A percentile compares a stretch with the other conserved stretches of the same genome.
phyloP scores from a whole-genome alignment of 1,140 invertebrate species.

The Cotesia vestalis region DNA sequence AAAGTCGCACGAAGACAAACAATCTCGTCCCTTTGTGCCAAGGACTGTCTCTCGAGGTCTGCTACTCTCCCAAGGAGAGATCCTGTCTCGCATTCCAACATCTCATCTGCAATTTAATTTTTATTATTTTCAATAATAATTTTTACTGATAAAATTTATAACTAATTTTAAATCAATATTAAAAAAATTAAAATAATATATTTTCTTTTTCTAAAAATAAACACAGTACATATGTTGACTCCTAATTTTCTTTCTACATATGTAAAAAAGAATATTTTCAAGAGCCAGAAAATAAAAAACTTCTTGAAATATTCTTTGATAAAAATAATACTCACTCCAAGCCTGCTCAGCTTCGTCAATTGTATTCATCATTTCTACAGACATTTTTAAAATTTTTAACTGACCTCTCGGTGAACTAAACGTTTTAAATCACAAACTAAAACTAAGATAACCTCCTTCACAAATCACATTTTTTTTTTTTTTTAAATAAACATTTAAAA shows the following conservation, averaged over 20 bases:
- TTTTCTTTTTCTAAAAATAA: too few relatives aligned
- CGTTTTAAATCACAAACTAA: constrained; percentile 41
- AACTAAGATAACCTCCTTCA: too few relatives aligned
- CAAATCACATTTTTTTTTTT: too few relatives aligned
- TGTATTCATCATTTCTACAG: constrained; percentile 61
- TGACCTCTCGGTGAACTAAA: constrained; percentile 47
- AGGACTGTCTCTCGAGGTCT: constrained; percentile 87
- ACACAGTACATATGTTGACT: too few relatives aligned
- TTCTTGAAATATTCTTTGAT: neutral
- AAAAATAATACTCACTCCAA: constrained; percentile 61
- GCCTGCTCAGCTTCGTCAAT: constrained; percentile 62
- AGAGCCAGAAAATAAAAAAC: too few relatives aligned
- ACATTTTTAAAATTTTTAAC: constrained; percentile 53
- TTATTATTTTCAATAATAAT: constrained; percentile 27
- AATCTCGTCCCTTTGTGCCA: constrained; percentile 90
- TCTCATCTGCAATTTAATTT: constrained; percentile 78
- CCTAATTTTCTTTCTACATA: too few relatives aligned
- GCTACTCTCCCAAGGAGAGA: constrained; percentile 82
- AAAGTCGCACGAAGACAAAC: constrained; percentile 90
- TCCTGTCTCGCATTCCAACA: constrained; percentile 87
- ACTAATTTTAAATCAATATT: too few relatives aligned
- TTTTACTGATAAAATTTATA: too few relatives aligned
- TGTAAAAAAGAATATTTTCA: too few relatives aligned
- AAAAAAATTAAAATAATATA: too few relatives aligned
- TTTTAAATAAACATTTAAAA: too few relatives aligned